Evolutionary conservation across 2,888 invertebrate species (phyloP), one percentile per base, ranked within the genome.

Genomic region (Melitaea athalia): DNA sequence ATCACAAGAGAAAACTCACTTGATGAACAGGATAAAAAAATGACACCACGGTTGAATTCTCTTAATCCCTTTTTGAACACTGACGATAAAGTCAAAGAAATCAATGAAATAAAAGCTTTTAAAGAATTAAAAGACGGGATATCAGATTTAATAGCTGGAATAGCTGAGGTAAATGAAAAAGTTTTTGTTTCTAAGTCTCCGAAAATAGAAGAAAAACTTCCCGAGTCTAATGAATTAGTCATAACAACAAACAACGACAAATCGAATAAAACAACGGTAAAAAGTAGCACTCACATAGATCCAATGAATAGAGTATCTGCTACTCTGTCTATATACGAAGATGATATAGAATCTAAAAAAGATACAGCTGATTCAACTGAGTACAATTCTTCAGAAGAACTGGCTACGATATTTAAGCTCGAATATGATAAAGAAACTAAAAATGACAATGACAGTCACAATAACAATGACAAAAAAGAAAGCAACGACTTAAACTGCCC

Each of bases 341-440:
- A 91, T 64, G 88, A 90, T 75, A 81, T 89, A 80, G 88, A 89
- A 78, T 74, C 83, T 72, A 91, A 86, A 75, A 90, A 82, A 74
- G 90, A 92, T 68, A 77, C 82, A 63, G 82, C 85, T 67, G 92
- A 93, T 81, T 83, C 92, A 17, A 94, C 94, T 67, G 94, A 94
- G 81, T 95, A 95, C 79, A 95, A 95, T 82, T 95, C 95, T 12
- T 94, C 94, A 61, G 95, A 95, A 79, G 95, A 95, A 80, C 85
- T 95, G 75, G 94, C 95, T 38, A 94, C 94, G 77, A 95, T 95
- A 77, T 95, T 95, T 80, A 94, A 94, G 76, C 76, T 89, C 69
- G 87, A 88, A 59, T 79, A 76, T 67, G 74, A 76, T 17, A 86
- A 83, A 77, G 71, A 77, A 64, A 76, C 73, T 10, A 57, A 52